These are phyloP conservation scores for Rhopalosiphum padi DNA, from an alignment of 1,140 invertebrate genomes.

Conservation along the genomic window DNA sequence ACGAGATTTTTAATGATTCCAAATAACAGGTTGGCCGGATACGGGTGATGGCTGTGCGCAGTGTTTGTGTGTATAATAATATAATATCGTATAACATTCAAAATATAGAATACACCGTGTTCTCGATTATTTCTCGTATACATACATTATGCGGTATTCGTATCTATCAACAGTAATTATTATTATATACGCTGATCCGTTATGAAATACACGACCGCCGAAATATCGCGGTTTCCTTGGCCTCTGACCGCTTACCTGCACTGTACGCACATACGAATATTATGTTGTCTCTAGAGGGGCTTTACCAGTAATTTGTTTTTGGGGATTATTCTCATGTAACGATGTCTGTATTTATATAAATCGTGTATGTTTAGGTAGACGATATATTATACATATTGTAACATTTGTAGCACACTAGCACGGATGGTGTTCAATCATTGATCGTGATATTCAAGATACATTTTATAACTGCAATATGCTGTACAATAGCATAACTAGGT, in stretches of 20 bases:
- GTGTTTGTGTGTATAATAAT: not conserved
- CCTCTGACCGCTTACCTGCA: not conserved
- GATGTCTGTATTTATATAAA: not conserved
- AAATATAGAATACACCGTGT: not conserved
- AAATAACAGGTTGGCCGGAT: slow-evolving; percentile 42
- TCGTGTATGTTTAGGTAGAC: not conserved
- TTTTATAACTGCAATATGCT: not conserved
- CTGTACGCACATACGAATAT: not conserved
- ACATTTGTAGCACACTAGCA: too few relatives aligned
- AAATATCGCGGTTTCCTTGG: not conserved
- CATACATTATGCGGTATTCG: not conserved
- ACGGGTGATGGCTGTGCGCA: not conserved
- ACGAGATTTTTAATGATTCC: slow-evolving; percentile 35
- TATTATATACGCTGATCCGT: slow-evolving; percentile 1
- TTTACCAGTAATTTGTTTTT: not conserved
- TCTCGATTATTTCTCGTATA: not conserved
- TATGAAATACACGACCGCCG: not conserved
- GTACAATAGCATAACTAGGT: not conserved
- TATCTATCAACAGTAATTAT: slow-evolving; percentile 21
- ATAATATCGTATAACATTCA: not conserved
- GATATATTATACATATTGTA: not conserved
- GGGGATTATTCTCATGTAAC: not conserved
- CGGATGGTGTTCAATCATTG: not conserved
- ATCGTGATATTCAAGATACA: not conserved
- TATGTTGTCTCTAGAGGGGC: not conserved